Percentiles rank a stretch among this genome's conserved stretches.
These are phyloP conservation scores for Anseranas semipalmata DNA, from an alignment of 2,113 vertebrate genomes.

Conservation along the genomic window DNA sequence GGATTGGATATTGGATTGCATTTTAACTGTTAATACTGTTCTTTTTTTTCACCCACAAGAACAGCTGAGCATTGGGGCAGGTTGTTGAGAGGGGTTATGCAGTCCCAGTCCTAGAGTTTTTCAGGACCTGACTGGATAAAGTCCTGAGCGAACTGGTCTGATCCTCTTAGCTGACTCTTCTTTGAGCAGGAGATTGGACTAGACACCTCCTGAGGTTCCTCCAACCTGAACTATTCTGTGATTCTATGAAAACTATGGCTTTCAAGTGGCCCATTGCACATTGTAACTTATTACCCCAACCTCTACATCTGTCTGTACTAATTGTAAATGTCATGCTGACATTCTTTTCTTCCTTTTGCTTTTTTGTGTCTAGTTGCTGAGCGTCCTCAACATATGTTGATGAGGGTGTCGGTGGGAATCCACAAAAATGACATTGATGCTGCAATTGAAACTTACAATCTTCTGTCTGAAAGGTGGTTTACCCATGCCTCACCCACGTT, in stretches of 20 bases:
- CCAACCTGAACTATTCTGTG: background rate
- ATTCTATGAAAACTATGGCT: background rate
- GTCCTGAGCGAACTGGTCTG: background rate
- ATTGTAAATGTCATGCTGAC: accelerated
- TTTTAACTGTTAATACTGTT: background rate
- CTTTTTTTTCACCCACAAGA: accelerated
- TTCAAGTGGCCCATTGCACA: accelerated
- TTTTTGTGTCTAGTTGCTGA: slow-evolving; percentile 84
- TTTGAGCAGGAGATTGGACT: background rate
- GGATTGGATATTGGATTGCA: background rate
- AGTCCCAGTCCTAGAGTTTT: background rate
- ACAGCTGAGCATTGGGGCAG: background rate
- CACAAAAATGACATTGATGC: slow-evolving; percentile 89
- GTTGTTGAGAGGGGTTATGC: background rate
- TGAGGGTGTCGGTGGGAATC: slow-evolving; percentile 95
- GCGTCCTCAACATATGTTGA: slow-evolving; percentile 96
- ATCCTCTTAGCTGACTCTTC: background rate
- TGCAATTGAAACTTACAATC: slow-evolving; percentile 93
- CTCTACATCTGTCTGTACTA: background rate
- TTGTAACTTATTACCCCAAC: accelerated
- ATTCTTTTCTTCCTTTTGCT: background rate
- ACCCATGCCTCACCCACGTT: slow-evolving; percentile 96
- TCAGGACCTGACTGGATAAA: background rate
- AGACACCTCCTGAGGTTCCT: background rate
- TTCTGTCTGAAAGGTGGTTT: slow-evolving; percentile 96